Evolutionary conservation across 2,113 vertebrate genomes (phyloP).

Genomic region (Bos taurus): ARS-UCD2.0 NC_037342.1:18779001-18779500

Average conservation of each 20-base stretch:
- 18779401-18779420: background rate
- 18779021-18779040: background rate
- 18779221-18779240: background rate
- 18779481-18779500: background rate
- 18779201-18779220: background rate
- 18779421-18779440: background rate
- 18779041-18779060: background rate
- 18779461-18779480: background rate
- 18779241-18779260: background rate
- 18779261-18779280: background rate
- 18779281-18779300: background rate
- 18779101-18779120: background rate
- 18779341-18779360: background rate
- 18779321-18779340: background rate
- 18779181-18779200: slow-evolving; percentile 8
- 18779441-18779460: background rate
- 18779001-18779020: background rate
- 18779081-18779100: background rate
- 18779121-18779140: background rate
- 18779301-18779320: background rate
- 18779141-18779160: background rate
- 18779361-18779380: background rate
- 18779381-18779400: background rate
- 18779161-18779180: background rate
- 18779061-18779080: background rate